A percentile compares a stretch with the other conserved stretches of the same genome.
These are phyloP conservation scores for Xylota segnis DNA, from an alignment of 2,888 invertebrate genomes.

Conservation along the genomic window DNA sequence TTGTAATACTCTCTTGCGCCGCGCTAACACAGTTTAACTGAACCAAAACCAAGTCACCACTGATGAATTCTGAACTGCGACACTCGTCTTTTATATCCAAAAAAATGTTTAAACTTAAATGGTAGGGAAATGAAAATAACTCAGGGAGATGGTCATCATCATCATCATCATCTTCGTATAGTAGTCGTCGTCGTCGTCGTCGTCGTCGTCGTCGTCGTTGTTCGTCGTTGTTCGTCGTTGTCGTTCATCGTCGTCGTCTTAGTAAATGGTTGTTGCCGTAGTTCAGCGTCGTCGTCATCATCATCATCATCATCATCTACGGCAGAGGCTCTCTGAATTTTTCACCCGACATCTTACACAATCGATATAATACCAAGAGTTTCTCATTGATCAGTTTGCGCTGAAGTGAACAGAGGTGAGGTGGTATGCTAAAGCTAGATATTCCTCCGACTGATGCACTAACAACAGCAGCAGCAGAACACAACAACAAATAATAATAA, in stretches of 20 bases:
- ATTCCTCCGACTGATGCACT: conserved; percentile 60
- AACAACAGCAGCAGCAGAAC: conserved; percentile 47
- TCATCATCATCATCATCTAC: conserved; percentile 39
- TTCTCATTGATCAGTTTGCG: conserved; percentile 75
- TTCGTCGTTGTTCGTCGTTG: conserved; percentile 1
- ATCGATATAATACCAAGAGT: conserved; percentile 77
- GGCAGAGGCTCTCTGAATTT: conserved; percentile 75
- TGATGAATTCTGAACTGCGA: conserved; percentile 78
- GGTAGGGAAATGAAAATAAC: conserved; percentile 77
- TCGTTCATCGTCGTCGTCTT: conserved; percentile 6
- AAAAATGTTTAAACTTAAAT: conserved; percentile 76
- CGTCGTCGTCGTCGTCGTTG: conserved; percentile 16
- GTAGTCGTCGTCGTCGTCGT: conserved; percentile 17
- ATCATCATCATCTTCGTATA: conserved; percentile 54
- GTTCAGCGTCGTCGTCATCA: conserved; percentile 18
- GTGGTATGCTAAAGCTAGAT: conserved; percentile 56
- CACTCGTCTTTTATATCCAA: conserved; percentile 79
- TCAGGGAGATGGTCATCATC: conserved; percentile 76
- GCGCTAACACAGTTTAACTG: conserved; percentile 53
- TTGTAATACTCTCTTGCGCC: not conserved
- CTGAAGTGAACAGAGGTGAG: conserved; percentile 64
- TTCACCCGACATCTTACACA: conserved; percentile 77
- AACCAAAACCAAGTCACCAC: conserved; percentile 77
- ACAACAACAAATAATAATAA: conserved; percentile 4
- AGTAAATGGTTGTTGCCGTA: conserved; percentile 1